Percentiles rank a stretch among this genome's conserved stretches.
Evolutionary conservation across 1,140 invertebrate genomes (phyloP).

Genomic region (Sitobion miscanthi): DNA sequence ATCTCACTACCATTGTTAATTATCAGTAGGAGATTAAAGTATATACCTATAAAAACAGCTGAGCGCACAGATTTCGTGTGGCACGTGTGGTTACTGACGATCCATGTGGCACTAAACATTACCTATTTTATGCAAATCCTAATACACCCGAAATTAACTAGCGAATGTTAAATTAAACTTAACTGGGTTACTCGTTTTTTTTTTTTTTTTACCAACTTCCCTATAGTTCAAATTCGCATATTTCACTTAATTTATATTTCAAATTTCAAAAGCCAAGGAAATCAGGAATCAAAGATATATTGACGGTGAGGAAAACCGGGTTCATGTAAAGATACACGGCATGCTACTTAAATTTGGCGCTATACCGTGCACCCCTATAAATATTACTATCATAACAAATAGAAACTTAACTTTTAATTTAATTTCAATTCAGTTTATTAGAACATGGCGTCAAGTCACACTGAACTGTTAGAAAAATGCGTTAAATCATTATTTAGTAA

Average conservation of each 20-base stretch:
- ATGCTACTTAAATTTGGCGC: not conserved
- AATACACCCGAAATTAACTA: too few species aligned
- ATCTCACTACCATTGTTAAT: not conserved
- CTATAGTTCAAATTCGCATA: not conserved
- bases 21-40: not conserved
- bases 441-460: not conserved
- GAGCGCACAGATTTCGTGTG: too few species aligned
- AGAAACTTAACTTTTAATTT: not conserved
- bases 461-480: not conserved
- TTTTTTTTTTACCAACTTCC: not conserved
- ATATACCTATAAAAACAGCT: not conserved
- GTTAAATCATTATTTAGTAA: not conserved
- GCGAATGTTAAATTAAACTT: too few species aligned
- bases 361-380: not conserved
- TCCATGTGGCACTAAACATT: not conserved
- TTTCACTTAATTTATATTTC: not conserved
- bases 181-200: too few species aligned
- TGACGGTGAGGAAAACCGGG: too few species aligned
- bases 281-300: not conserved
- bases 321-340: not conserved
- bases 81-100: not conserved
- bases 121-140: not conserved
- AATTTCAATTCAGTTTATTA: not conserved
- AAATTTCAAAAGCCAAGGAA: not conserved
- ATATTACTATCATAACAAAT: not conserved